Conservation (phyloP, 2,797 vertebrate genomes). For the Oreortyx pictus region DNA sequence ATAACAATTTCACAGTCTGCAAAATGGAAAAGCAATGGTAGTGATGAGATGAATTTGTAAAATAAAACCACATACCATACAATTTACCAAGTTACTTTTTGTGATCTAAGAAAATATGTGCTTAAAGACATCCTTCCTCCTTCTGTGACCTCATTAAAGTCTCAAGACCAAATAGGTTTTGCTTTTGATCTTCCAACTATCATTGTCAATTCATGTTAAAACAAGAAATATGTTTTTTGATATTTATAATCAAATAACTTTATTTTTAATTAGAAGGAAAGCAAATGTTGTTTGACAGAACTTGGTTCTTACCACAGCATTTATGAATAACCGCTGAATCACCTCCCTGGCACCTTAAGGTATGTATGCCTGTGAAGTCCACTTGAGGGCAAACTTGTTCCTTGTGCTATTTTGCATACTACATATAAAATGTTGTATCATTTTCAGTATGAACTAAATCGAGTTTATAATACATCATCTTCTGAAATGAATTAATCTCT, state of each 20-base stretch:
- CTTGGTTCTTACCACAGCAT: not conserved
- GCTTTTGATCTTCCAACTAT: not conserved
- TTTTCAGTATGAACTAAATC: slow-evolving; percentile 65
- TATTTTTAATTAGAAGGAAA: slow-evolving; percentile 10
- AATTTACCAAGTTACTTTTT: not conserved
- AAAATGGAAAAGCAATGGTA: not conserved
- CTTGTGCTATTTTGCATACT: slow-evolving; percentile 52
- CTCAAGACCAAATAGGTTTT: not conserved
- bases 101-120: not conserved
- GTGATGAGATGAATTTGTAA: not conserved
- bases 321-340: not conserved
- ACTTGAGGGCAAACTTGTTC: slow-evolving; percentile 82
- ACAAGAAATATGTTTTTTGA: not conserved
- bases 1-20: not conserved
- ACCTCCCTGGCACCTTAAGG: slow-evolving; percentile 28
- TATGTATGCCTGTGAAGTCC: slow-evolving; percentile 75
- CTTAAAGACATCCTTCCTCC: not conserved
- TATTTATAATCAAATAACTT: not conserved
- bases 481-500: slow-evolving; percentile 74
- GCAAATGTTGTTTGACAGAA: not conserved
- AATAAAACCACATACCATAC: not conserved
- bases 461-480: slow-evolving; percentile 69
- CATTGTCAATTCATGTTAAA: not conserved
- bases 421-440: not conserved
- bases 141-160: not conserved